Conservation (phyloP, 2,888 invertebrate genomes). For the Arrhopalites spinosus region DNA sequence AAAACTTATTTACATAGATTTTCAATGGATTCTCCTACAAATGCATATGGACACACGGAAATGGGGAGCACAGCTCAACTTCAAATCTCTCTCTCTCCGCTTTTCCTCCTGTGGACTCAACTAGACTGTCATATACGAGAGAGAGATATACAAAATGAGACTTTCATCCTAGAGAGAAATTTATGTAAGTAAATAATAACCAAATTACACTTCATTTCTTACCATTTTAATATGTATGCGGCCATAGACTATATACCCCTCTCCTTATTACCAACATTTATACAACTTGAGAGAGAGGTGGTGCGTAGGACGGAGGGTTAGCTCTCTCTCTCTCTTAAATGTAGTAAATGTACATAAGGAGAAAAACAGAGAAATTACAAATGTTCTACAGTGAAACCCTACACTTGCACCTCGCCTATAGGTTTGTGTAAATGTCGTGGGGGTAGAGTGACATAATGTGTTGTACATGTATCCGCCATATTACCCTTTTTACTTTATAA, state of each 20-base stretch:
- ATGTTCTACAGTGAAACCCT: neutral
- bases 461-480: neutral
- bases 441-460: neutral
- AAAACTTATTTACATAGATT: constrained; percentile 24
- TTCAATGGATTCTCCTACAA: constrained; percentile 25
- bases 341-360: too few species aligned
- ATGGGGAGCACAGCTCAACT: constrained; percentile 25
- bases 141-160: too few species aligned
- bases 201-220: neutral
- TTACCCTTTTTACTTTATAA: constrained; percentile 9
- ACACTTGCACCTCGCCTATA: constrained; percentile 6
- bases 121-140: neutral
- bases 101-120: neutral
- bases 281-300: too few species aligned
- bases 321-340: too few species aligned
- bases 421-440: neutral
- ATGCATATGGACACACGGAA: constrained; percentile 23
- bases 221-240: neutral
- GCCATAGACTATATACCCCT: too few species aligned
- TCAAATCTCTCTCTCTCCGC: neutral
- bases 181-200: neutral
- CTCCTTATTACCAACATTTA: too few species aligned
- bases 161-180: neutral
- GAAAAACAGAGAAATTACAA: constrained; percentile 28
- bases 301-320: too few species aligned